A percentile compares a stretch with the other conserved stretches of the same genome.
Evolutionary conservation across 2,797 vertebrate genomes (phyloP).

Genomic region (Acomys russatus): DNA sequence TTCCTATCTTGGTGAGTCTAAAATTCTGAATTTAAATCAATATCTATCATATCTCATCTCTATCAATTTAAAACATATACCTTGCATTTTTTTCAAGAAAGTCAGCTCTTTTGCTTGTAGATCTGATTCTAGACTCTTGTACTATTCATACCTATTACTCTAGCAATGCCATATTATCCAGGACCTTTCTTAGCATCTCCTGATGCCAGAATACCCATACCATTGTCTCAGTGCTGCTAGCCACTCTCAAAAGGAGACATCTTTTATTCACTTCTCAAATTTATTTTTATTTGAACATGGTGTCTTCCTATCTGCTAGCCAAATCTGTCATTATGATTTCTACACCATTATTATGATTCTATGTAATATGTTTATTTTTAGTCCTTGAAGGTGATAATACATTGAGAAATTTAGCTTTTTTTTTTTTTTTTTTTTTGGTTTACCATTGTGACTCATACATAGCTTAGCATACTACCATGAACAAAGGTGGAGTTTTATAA

Average conservation of each 20-base stretch:
- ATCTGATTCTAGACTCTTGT: not conserved
- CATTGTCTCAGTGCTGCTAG: not conserved
- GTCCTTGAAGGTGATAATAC: not conserved
- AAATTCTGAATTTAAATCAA: no score
- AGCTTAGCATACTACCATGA: not conserved
- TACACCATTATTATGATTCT: not conserved
- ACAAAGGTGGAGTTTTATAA: not conserved
- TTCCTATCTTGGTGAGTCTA: no score
- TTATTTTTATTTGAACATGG: not conserved
- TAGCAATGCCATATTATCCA: not conserved
- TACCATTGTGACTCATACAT: not conserved
- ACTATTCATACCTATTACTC: not conserved
- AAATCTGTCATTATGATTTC: not conserved
- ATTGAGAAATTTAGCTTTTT: not conserved
- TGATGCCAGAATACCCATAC: no score
- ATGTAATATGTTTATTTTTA: not conserved
- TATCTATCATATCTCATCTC: no score
- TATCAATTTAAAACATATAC: no score
- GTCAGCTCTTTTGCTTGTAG: not conserved
- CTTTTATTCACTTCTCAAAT: not conserved
- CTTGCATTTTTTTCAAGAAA: not conserved
- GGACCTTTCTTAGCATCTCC: not conserved
- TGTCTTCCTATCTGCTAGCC: not conserved
- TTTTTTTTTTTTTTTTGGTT: slow-evolving; percentile 34
- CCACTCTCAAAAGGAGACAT: not conserved